Base-by-base conservation (phyloP, 2,888 invertebrate genomes). In the Philonicus albiceps region DNA sequence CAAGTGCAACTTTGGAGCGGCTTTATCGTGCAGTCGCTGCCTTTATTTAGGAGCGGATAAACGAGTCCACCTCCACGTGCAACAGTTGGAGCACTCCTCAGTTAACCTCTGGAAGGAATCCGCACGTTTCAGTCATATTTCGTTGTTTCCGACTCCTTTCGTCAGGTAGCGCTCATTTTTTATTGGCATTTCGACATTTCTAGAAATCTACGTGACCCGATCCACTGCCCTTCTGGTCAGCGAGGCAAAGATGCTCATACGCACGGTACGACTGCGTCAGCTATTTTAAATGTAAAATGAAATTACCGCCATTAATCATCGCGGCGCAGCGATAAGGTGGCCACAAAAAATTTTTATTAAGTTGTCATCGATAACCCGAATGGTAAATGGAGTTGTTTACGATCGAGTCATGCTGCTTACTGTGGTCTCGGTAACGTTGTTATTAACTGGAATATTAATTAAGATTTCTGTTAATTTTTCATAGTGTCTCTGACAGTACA, bases 301-400 rank as follows among this genome's bases (percentile, higher is more conserved):
- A 83, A 83, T 83, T 83, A 64, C 83, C 5, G 72, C 72, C 83
- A 83, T 83, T 83, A 83, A 83, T 83, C 83, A 83, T 64, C n/a
- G 30, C 19, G n/a, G 1, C 37, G 22, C 31, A 22, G 22, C 37
- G 83, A 83, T 83, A 83, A 72, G 37, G 34, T n/a, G 34, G 37
- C 40, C 64, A 64, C 83, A 83, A 83, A 64, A 64, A 72, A 37
- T 83, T 83, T 83, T 83, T 83, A 83, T 83, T 55, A 83, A 83
- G 83, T 83, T 83, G 83, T 83, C 83, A 83, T 83, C 83, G 72
- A 83, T 83, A 72, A 83, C 19, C 31, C 37, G 83, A 83, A 83
- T 83, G 83, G 22, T 55, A 83, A 72, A 72, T 83, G 83, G 19
- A 55, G 34, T 72, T 83, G 83, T 83, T 83, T 83, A 72, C 22